Base-by-base conservation (phyloP, 2,888 invertebrate genomes). In the Sympetrum striolatum region DNA sequence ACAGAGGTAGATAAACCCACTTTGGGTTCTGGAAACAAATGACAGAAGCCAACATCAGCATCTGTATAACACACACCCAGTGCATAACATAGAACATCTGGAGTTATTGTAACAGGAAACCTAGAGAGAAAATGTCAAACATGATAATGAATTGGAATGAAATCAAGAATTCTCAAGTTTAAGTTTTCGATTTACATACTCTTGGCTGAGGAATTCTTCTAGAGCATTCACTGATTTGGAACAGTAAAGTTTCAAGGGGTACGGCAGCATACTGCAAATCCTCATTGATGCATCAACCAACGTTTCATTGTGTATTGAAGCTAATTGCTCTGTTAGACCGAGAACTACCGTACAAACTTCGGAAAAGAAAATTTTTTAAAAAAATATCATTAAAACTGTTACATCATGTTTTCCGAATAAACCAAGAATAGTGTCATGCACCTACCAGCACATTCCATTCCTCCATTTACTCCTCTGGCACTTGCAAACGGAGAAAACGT, bases 21-120 rank as follows among this genome's bases (percentile, higher is more conserved):
- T 22, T 92, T 91, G 39, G 93, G 92, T 81, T 92, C 91, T 31
- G 93, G 93, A 91, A 93, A 93, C 31, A 93, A 92, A 91, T 93
- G 93, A 81, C 93, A 93, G 48, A 92, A 92, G 12, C 92, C 82
- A 90, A 92, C 91, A 10, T 92, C 93, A 18, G 92, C 90, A 90
- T 93, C 93, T 12, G 92, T 91, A 39, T 91, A 92, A 90, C 93
- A 93, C 8, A 93, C 92, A 31, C 92, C 92, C 81, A 93, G 91
- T 10, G 92, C 92, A 90, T 93, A 92, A 91, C 93, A 93, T 90
- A 93, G 92, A 25, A 93, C 92, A 92, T 93, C 93, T 35, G 93
- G 93, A 44, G 93, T 93, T 37, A 93, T 91, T 39, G 92, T 81
- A 73, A 92, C 90, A 44, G 92, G 82, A n/a, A 92, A 90, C 90